Base-by-base conservation (phyloP, 1,140 invertebrate species). In the Diachasma alloeum region DNA sequence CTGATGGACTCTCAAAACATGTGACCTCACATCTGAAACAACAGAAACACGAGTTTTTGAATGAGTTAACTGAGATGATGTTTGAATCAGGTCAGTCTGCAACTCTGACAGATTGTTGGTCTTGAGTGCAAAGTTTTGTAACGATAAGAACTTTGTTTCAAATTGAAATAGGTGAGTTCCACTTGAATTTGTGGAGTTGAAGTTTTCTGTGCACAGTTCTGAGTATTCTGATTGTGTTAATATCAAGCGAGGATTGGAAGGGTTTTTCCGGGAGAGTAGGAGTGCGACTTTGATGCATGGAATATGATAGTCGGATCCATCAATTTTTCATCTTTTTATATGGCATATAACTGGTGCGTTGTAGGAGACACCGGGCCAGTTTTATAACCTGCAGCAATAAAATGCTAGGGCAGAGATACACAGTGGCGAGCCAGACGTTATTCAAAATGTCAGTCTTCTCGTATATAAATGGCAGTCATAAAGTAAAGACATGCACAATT, bases 31-130 rank as follows among this genome's bases (percentile, higher is more conserved):
- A 75, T 77, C 17, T 66, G 75, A 67, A 78, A 77, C 69, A 74
- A 80, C 46, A 78, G 81, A 72, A 78, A 66, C 67, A 39, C 76
- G 11, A 46, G 48, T 78, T 74, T 67, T 37, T 74, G 44, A 26
- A 74, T 36, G 19, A 78, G 66, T 17, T 19, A 26, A 44, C 66
- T 17, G 24, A 42, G 44, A 19, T 67, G 22, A 69, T 74, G 66
- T 42, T 31, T 63, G 59, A 63, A 63, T 63, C 22, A 63, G 59
- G 59, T 63, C 59, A 63, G 59, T 63, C 24, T 31, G 22, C 26
- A 63, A 63, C 59, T 63, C 59, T 26, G 48, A 56, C 48, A 56
- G 48, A 56, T 56, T 56, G 59, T 63, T 63, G 59, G 59, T 63
- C 24, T 63, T 63, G 59, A 63, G 59, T 63, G 59, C 9, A 63